Evolutionary conservation across 2,797 vertebrate species (phyloP).

Genomic region (Sarcoramphus papa): DNA sequence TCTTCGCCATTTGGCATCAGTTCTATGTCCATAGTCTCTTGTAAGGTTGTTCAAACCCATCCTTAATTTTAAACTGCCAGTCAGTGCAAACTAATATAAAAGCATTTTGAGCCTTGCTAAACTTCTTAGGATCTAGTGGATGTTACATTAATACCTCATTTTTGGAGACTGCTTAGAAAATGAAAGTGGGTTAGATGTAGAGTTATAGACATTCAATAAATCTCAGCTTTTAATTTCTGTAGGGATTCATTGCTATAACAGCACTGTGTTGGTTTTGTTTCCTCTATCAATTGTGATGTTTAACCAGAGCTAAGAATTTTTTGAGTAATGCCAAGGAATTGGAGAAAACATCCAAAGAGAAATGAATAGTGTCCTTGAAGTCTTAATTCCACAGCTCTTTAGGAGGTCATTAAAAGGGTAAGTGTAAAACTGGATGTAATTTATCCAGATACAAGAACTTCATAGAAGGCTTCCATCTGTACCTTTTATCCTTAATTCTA

Average conservation of each 20-base stretch:
- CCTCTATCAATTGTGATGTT: constrained; percentile 7
- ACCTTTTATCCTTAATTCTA: not conserved
- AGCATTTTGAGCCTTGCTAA: not conserved
- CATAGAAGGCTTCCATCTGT: not conserved
- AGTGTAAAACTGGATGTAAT: constrained; percentile 9
- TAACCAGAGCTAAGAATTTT: constrained; percentile 43
- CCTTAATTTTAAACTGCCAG: not conserved
- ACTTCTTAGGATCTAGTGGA: not conserved
- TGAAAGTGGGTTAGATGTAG: not conserved
- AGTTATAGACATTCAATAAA: constrained; percentile 16
- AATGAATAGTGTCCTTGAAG: constrained; percentile 8
- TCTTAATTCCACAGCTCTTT: not conserved
- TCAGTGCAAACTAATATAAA: not conserved
- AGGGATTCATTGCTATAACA: not conserved
- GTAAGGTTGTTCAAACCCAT: not conserved
- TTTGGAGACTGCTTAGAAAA: constrained; percentile 24
- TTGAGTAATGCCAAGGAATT: not conserved
- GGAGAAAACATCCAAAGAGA: not conserved
- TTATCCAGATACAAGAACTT: not conserved
- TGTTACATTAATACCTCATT: constrained; percentile 17
- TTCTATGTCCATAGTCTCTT: not conserved
- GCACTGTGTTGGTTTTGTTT: constrained; percentile 7
- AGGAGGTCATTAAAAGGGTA: not conserved
- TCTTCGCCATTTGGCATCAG: not conserved
- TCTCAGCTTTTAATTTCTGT: not conserved